A percentile compares a stretch with the other conserved stretches of the same genome.
phyloP scores from a whole-genome alignment of 1,140 invertebrate species.

The Zaprionus capensis region DNA sequence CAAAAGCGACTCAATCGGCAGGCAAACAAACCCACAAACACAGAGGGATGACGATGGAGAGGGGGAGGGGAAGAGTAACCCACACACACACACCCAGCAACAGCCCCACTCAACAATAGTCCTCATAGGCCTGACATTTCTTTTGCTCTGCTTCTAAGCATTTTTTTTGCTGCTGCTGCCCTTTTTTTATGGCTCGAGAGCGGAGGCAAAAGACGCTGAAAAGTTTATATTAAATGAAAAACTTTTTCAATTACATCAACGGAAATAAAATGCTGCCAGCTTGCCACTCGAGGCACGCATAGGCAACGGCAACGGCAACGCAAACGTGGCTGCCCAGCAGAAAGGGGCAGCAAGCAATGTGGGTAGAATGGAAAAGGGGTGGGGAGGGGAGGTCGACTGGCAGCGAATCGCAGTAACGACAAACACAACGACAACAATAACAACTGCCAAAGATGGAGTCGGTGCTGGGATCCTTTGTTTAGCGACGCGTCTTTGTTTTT shows the following conservation, averaged over 20 bases:
- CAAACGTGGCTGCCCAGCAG: not conserved
- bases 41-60: not conserved
- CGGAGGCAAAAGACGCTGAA: slow-evolving; percentile 64
- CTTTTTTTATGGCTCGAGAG: slow-evolving; percentile 53
- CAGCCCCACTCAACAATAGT: slow-evolving; percentile 33
- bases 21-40: slow-evolving; percentile 35
- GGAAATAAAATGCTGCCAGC: slow-evolving; percentile 82
- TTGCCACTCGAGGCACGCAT: slow-evolving; percentile 79
- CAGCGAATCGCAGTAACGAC: slow-evolving; percentile 10
- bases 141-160: slow-evolving; percentile 37
- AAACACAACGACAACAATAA: slow-evolving; percentile 41
- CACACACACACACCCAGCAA: slow-evolving; percentile 20
- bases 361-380: not conserved
- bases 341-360: slow-evolving; percentile 16
- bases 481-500: slow-evolving; percentile 74
- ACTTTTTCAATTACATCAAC: slow-evolving; percentile 84
- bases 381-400: slow-evolving; percentile 40
- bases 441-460: slow-evolving; percentile 35
- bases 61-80: not conserved
- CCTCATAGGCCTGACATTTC: slow-evolving; percentile 61
- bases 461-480: slow-evolving; percentile 66
- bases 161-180: slow-evolving; percentile 19
- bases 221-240: slow-evolving; percentile 84
- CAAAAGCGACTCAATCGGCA: slow-evolving; percentile 74
- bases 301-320: slow-evolving; percentile 18